Percentiles rank a stretch among this genome's conserved stretches.
phyloP scores from a whole-genome alignment of 2,797 vertebrate genomes.

The Lutjanus argentimaculatus region DNA sequence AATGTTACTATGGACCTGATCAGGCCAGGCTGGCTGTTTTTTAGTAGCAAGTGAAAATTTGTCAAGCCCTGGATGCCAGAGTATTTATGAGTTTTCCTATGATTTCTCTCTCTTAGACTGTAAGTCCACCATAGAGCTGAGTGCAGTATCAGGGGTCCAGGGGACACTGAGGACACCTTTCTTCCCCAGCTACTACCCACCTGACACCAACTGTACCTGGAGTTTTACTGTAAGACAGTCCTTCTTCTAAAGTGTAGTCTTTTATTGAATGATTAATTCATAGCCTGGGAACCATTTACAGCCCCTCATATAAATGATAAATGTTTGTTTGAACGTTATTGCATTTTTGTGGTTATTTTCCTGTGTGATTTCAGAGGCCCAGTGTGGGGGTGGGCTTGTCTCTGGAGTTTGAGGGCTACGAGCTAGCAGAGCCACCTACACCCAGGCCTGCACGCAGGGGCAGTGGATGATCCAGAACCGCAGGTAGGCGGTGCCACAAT shows the following conservation, averaged over 20 bases:
- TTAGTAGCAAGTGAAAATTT: too few relatives aligned
- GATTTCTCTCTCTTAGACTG: slow-evolving; percentile 83
- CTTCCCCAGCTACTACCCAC: slow-evolving; percentile 95
- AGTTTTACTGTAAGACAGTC: slow-evolving; percentile 87
- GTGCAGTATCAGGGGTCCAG: slow-evolving; percentile 82
- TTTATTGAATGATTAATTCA: accelerated
- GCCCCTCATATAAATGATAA: too few relatives aligned
- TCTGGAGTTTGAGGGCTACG: slow-evolving; percentile 93
- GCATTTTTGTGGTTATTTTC: neutral
- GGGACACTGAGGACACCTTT: slow-evolving; percentile 91
- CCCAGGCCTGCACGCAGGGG: slow-evolving; percentile 91
- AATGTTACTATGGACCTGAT: neutral
- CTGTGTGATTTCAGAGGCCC: slow-evolving; percentile 86
- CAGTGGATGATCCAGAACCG: slow-evolving; percentile 93
- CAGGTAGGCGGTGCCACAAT: slow-evolving; percentile 79
- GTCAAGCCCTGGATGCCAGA: too few relatives aligned
- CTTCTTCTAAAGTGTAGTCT: too few relatives aligned
- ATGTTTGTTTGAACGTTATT: neutral
- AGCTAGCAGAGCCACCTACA: slow-evolving; percentile 87
- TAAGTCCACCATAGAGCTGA: slow-evolving; percentile 84
- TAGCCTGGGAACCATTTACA: too few relatives aligned
- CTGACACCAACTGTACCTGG: slow-evolving; percentile 93
- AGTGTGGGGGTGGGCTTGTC: slow-evolving; percentile 87
- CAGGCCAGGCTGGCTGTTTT: too few relatives aligned
- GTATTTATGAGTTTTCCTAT: too few relatives aligned